phyloP scores from a whole-genome alignment of 92 coral and sea anemone species.

The Porites divaricata region DNA sequence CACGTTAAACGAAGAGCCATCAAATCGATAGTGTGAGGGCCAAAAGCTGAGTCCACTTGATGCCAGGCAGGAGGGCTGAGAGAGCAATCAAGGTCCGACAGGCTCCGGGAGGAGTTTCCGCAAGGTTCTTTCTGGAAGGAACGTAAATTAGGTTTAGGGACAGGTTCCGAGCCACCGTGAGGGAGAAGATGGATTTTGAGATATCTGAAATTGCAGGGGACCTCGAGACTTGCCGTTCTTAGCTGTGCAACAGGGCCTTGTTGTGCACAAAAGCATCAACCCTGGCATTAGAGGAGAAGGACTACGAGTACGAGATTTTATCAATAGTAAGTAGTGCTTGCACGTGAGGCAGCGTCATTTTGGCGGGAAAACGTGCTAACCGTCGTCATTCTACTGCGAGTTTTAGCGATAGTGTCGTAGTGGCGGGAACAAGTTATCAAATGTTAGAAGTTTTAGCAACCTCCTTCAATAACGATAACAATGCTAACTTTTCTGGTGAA shows the following conservation, averaged over 20 bases:
- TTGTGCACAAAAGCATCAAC: slow-evolving; percentile 26
- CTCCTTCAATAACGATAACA: no score
- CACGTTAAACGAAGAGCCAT: slow-evolving; percentile 70
- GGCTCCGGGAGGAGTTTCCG: slow-evolving; percentile 56
- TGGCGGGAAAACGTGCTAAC: no score
- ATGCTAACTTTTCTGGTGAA: no score
- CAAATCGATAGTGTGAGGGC: slow-evolving; percentile 70
- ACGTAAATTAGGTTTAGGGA: slow-evolving; percentile 19
- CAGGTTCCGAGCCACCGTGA: slow-evolving; percentile 10
- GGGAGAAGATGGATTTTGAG: slow-evolving; percentile 12
- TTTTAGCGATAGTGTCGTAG: background rate
- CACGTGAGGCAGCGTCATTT: no score
- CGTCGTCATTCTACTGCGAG: no score
- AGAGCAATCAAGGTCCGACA: slow-evolving; percentile 68
- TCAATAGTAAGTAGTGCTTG: no score
- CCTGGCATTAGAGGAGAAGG: slow-evolving; percentile 28
- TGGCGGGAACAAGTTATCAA: no score
- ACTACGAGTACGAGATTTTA: no score
- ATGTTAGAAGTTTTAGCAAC: no score
- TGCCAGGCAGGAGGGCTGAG: slow-evolving; percentile 47
- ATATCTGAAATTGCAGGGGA: slow-evolving; percentile 2
- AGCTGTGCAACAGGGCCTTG: slow-evolving; percentile 7
- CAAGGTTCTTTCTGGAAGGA: slow-evolving; percentile 49
- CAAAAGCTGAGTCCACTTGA: slow-evolving; percentile 54
- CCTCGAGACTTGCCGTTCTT: slow-evolving; percentile 27